Base-by-base conservation (phyloP, 2,888 invertebrate species). In the Nomada ferruginata region DNA sequence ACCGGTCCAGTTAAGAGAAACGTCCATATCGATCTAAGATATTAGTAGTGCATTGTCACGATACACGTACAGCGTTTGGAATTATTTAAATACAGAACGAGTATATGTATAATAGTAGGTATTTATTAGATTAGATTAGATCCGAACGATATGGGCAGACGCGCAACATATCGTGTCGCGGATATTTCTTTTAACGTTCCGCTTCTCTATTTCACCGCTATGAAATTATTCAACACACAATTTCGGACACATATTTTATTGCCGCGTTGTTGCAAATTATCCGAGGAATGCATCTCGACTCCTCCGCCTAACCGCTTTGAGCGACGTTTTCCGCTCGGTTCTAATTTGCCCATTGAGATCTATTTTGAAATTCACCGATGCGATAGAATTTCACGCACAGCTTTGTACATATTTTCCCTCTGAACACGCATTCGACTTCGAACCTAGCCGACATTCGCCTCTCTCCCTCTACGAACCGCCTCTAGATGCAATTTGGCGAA, bases 1-100 rank as follows among this genome's bases (percentile, higher is more conserved):
- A 81, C 78, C 74, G 74, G 68, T 26, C 63, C 63, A 72, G 73
- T 73, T 71, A 69, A 81, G 72, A 61, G 79, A 65, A 69, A 78
- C 78, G 73, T 78, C 78, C 78, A 69, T 78, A 69, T 78, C 73
- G 73, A 81, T 81, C 79, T 78, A 81, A 81, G 73, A n/a, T n/a
- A n/a, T n/a, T n/a, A n/a, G n/a, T n/a, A n/a, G n/a, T n/a, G n/a
- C n/a, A n/a, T n/a, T n/a, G n/a, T n/a, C n/a, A n/a, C n/a, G n/a
- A n/a, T 59, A 42, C 36, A n/a, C 53, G 9, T n/a, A 1, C 64
- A 69, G 73, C 63, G 59, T 47, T 78, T 64, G 69, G 63, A 80
- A 79, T 80, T 76, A 80, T 82, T 82, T 75, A 63, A 82, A 79
- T 70, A 42, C 79, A 66, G 63, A 53, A 50, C 71, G 76, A 73